phyloP scores from a whole-genome alignment of 2,888 invertebrate species.

The Desoria tigrina region DNA sequence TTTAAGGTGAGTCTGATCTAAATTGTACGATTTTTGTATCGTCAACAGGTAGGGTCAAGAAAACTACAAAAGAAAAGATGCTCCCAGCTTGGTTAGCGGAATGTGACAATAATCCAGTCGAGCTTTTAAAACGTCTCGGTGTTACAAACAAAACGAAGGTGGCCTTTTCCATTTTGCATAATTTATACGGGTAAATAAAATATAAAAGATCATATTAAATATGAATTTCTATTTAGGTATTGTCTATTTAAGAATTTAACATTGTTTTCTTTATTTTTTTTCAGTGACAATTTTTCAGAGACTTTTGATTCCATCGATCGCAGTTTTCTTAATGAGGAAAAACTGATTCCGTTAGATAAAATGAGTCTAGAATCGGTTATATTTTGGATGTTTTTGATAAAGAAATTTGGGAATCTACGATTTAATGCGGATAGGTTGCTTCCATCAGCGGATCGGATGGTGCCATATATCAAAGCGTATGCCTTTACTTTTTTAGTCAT shows the following conservation, averaged over 20 bases:
- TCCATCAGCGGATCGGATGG: slow-evolving; percentile 12
- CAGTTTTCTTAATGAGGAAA: slow-evolving; percentile 24
- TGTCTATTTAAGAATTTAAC: no score
- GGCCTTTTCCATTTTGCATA: slow-evolving; percentile 16
- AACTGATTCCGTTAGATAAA: slow-evolving; percentile 22
- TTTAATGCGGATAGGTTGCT: slow-evolving; percentile 17
- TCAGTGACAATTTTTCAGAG: slow-evolving; percentile 28
- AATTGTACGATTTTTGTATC: no score
- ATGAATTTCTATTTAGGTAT: neutral
- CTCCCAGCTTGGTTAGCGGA: slow-evolving; percentile 30
- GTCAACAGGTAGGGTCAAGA: slow-evolving; percentile 3
- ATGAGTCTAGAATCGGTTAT: slow-evolving; percentile 21
- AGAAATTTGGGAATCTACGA: slow-evolving; percentile 20
- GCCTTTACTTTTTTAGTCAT: neutral
- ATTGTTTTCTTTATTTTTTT: neutral
- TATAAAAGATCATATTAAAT: no score
- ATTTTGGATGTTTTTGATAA: slow-evolving; percentile 29
- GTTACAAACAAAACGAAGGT: slow-evolving; percentile 16
- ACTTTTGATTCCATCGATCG: slow-evolving; percentile 22
- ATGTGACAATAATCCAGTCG: slow-evolving; percentile 17
- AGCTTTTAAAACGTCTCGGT: slow-evolving; percentile 21
- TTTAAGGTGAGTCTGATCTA: no score
- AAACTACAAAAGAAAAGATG: slow-evolving; percentile 15
- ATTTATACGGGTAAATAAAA: slow-evolving; percentile 13
- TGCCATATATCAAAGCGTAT: slow-evolving; percentile 10